A percentile compares a stretch with the other conserved stretches of the same genome.
phyloP scores from a whole-genome alignment of 2,888 invertebrate genomes.

The Zygogramma bicolorata region DNA sequence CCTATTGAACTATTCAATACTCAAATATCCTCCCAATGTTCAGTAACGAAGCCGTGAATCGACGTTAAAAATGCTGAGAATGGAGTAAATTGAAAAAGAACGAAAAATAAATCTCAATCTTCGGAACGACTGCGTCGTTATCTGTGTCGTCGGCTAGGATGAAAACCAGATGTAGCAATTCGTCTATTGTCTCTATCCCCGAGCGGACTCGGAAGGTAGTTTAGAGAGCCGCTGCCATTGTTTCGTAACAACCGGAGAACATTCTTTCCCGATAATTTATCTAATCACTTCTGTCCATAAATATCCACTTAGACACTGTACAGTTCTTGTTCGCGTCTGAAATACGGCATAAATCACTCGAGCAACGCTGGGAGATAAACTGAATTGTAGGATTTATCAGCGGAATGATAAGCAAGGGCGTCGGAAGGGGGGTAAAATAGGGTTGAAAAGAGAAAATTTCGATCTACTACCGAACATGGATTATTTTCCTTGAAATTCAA shows the following conservation, averaged over 20 bases:
- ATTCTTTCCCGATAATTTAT: constrained; percentile 38
- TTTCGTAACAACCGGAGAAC: constrained; percentile 20
- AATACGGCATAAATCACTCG: constrained; percentile 88
- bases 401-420: constrained; percentile 39
- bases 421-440: no score
- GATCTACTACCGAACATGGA: no score
- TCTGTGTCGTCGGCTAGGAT: background rate
- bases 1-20: no score
- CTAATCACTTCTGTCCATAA: constrained; percentile 37
- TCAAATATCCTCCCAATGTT: no score
- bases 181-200: background rate
- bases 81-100: background rate
- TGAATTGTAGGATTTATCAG: constrained; percentile 41
- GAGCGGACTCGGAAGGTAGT: background rate
- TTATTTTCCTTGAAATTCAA: no score
- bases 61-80: background rate
- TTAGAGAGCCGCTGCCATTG: background rate
- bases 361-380: constrained; percentile 75
- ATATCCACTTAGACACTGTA: constrained; percentile 38
- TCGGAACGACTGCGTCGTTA: background rate
- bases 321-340: constrained; percentile 73
- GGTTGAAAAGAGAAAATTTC: no score
- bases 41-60: no score
- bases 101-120: background rate
- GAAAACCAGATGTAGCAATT: background rate